phyloP scores from a whole-genome alignment of 2,888 invertebrate genomes.

The Drosophila acutilabella region DNA sequence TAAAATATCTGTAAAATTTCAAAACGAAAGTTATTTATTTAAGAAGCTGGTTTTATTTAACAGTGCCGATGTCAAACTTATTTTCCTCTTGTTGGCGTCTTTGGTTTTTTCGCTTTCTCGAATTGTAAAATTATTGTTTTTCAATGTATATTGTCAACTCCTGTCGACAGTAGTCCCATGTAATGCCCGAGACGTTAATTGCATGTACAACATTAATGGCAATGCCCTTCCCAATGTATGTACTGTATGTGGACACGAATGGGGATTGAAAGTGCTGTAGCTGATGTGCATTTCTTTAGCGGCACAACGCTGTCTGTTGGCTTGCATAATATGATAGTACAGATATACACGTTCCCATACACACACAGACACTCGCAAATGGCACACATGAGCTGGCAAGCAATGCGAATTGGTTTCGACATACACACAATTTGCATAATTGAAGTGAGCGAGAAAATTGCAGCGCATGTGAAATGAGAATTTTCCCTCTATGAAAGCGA shows the following conservation, averaged over 20 bases:
- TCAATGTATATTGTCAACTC: neutral
- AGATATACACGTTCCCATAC: conserved; percentile 22
- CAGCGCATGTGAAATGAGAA: conserved; percentile 73
- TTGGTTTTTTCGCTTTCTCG: conserved; percentile 21
- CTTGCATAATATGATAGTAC: conserved; percentile 53
- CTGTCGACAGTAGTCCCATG: conserved; percentile 13
- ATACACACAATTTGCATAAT: conserved; percentile 76
- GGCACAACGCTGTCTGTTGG: conserved; percentile 28
- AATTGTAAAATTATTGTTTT: conserved; percentile 37
- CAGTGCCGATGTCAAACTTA: neutral
- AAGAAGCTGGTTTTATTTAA: neutral
- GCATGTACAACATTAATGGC: conserved; percentile 64
- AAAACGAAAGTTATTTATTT: neutral
- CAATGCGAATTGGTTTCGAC: conserved; percentile 73
- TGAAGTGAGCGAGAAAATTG: conserved; percentile 77
- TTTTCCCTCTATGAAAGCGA: conserved; percentile 58
- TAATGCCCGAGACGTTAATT: conserved; percentile 61
- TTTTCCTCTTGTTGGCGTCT: conserved; percentile 13
- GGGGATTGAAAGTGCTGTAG: conserved; percentile 26
- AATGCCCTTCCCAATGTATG: conserved; percentile 2
- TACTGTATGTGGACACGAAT: conserved; percentile 8
- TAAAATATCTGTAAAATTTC: too few relatives aligned
- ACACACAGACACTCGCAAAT: conserved; percentile 13
- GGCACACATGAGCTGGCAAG: conserved; percentile 53
- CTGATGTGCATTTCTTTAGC: conserved; percentile 60